Evolutionary conservation across 2,888 invertebrate species (phyloP).

Genomic region (Calameuta pallipes): DNA sequence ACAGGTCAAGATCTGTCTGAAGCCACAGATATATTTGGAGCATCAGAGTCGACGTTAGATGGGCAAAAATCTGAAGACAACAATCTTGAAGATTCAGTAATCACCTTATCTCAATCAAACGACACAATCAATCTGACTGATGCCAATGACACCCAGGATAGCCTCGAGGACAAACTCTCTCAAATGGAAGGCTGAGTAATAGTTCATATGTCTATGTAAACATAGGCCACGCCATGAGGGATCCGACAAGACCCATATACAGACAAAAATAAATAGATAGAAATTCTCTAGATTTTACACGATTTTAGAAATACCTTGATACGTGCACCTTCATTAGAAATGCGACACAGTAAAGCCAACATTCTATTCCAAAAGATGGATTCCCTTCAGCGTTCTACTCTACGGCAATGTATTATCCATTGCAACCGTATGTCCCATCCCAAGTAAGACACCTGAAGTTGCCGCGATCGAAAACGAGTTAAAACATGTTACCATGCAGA

Average conservation of each 20-base stretch:
- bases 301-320: neutral
- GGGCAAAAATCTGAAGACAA: constrained; percentile 25
- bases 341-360: neutral
- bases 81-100: constrained; percentile 47
- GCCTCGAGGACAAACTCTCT: constrained; percentile 61
- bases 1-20: constrained; percentile 44
- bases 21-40: constrained; percentile 50
- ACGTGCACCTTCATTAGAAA: neutral
- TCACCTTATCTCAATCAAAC: constrained; percentile 46
- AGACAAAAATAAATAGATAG: neutral
- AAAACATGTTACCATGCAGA: too few relatives aligned
- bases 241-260: neutral
- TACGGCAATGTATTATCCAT: neutral
- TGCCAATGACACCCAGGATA: constrained; percentile 62
- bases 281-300: neutral
- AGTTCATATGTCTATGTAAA: neutral
- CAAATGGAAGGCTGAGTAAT: constrained; percentile 56
- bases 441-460: too few relatives aligned
- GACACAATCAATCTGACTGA: constrained; percentile 59
- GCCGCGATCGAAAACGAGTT: too few relatives aligned
- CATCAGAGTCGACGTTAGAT: constrained; percentile 31
- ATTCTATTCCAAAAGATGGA: neutral
- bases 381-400: neutral
- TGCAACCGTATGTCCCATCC: neutral
- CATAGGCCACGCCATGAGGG: neutral